Percentiles rank a stretch among this genome's conserved stretches.
phyloP scores from a whole-genome alignment of 1,140 invertebrate genomes.

The Scaptomyza montana region DNA sequence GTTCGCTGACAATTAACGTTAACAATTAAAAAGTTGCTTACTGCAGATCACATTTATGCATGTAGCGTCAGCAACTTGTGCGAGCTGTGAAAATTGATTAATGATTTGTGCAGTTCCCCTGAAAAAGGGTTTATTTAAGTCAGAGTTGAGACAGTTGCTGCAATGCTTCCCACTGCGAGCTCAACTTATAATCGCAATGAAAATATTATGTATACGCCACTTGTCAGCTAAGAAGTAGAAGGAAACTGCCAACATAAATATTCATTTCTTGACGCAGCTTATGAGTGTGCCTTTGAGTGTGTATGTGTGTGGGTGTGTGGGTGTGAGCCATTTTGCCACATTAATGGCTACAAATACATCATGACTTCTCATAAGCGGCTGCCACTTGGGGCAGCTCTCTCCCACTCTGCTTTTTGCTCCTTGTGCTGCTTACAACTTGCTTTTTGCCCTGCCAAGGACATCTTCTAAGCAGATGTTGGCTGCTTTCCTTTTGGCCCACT shows the following conservation, averaged over 20 bases:
- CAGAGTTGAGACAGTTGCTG: background rate
- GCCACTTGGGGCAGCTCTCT: slow-evolving; percentile 60
- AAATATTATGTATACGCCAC: slow-evolving; percentile 76
- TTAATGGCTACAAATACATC: slow-evolving; percentile 79
- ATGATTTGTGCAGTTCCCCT: slow-evolving; percentile 54
- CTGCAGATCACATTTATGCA: slow-evolving; percentile 32
- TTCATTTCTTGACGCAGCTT: slow-evolving; percentile 65
- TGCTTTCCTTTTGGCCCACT: slow-evolving; percentile 34
- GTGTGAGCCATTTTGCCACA: slow-evolving; percentile 67
- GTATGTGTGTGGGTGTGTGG: slow-evolving; percentile 18
- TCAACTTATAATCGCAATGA: slow-evolving; percentile 66
- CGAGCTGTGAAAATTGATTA: slow-evolving; percentile 58
- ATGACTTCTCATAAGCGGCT: slow-evolving; percentile 77
- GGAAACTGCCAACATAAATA: slow-evolving; percentile 70
- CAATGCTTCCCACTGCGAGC: background rate
- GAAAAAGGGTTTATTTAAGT: slow-evolving; percentile 29
- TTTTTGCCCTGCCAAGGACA: slow-evolving; percentile 41
- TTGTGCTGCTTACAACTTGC: slow-evolving; percentile 20
- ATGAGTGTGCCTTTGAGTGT: slow-evolving; percentile 21
- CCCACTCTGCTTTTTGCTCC: slow-evolving; percentile 10
- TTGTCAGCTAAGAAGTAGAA: slow-evolving; percentile 29
- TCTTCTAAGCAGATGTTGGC: slow-evolving; percentile 25
- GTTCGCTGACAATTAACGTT: slow-evolving; percentile 58
- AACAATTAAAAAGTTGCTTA: slow-evolving; percentile 1
- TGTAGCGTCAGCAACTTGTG: slow-evolving; percentile 18